Percentiles rank a stretch among this genome's conserved stretches.
These are phyloP conservation scores for Cotesia chilonis DNA, from an alignment of 1,140 invertebrate species.

Conservation along the genomic window DNA sequence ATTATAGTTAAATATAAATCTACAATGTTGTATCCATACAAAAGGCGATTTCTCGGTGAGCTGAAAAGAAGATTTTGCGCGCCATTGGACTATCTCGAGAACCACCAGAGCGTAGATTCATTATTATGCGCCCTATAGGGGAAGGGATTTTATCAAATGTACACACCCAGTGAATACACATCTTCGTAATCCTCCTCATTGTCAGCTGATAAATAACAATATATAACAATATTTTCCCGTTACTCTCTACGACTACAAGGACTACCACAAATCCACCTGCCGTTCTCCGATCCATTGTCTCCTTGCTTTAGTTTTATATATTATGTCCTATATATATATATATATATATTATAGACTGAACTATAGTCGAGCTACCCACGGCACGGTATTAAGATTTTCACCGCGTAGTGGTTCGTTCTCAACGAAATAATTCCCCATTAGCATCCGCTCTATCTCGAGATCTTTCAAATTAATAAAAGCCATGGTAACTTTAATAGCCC, in stretches of 20 bases:
- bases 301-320: background rate
- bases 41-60: background rate
- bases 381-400: background rate
- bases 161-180: background rate
- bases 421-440: slow-evolving; percentile 15
- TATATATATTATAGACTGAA: too few species aligned
- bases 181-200: slow-evolving; percentile 18
- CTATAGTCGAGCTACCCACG: too few species aligned
- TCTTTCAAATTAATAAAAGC: too few species aligned
- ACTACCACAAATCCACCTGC: background rate
- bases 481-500: too few species aligned
- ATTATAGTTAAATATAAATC: background rate
- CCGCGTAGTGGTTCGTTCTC: background rate
- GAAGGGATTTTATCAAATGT: background rate
- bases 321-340: too few species aligned
- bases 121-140: slow-evolving; percentile 5
- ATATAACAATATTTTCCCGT: background rate
- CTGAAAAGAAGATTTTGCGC: slow-evolving; percentile 12
- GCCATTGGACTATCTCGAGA: slow-evolving; percentile 17
- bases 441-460: background rate
- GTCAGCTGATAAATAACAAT: slow-evolving; percentile 19
- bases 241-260: too few species aligned
- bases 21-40: background rate
- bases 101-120: background rate
- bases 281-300: slow-evolving; percentile 1